Base-by-base conservation (phyloP, 2,113 vertebrate species). In the Holacanthus passer region DNA sequence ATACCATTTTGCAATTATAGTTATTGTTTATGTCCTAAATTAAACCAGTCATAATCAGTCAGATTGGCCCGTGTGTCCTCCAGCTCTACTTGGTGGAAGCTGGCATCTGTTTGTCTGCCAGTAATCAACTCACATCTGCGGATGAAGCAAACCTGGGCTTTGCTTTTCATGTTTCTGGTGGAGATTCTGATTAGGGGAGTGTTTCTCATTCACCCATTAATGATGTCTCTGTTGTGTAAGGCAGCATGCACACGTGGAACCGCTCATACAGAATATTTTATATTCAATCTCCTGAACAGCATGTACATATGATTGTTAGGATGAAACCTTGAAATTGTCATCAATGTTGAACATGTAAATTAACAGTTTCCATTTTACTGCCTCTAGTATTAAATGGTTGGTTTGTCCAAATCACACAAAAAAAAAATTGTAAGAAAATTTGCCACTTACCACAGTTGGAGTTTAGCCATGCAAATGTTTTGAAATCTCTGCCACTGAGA, bases 21-120 rank as follows among this genome's bases (percentile, higher is more conserved):
- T 82, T 77, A 52, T 80, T 90, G 87, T 88, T 89, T 84, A 84
- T 75, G 45, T 58, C 78, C 20, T 66, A 62, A 87, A 90, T 87
- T 39, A 62, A 84, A 73, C 22, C 59, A 16, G 77, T 74, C 35
- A 47, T 86, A 79, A 86, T 89, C 56, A 86, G 69, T 83, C 50
- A 58, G 65, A 71, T 69, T 50, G 66, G 77, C 41, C 35, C 3
- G 13, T 5, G 27, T 59, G 60, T 77, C 85, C 76, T 84, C 60
- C 71, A 75, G 63, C 78, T 85, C 62, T 45, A 65, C 67, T 74
- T 43, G 32, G 12, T 70, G 22, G 74, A 79, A 56, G 50, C 62
- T 41, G 79, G 19, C 79, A 74, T 90, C 82, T 90, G 73, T 87
- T 85, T 77, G 71, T 79, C 77, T 79, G 73, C 60, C 63, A 69